These are phyloP conservation scores for Xerus inauris DNA, from an alignment of 2,113 vertebrate genomes.

Conservation along the genomic window DNA sequence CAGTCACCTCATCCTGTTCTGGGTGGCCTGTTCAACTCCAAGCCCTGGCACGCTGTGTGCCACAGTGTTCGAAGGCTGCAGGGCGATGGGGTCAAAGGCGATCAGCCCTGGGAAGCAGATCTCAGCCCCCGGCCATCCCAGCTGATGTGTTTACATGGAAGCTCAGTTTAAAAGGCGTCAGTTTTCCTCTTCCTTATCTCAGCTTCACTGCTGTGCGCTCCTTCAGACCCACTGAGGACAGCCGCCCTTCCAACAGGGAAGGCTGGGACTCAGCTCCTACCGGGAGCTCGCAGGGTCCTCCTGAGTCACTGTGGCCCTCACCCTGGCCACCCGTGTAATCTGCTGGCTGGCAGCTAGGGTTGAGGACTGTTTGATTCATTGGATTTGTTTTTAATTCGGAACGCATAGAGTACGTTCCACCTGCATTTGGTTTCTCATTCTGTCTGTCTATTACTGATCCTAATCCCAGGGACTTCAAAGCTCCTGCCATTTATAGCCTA, in stretches of 20 bases:
- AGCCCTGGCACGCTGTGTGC: constrained; percentile 40
- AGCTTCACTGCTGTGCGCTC: constrained; percentile 35
- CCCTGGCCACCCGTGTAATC: constrained; percentile 74
- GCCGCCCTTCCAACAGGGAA: neutral
- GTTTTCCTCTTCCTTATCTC: constrained; percentile 76
- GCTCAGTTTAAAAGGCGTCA: constrained; percentile 73
- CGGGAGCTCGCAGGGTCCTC: neutral
- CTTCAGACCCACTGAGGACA: neutral
- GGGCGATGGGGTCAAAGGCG: constrained; percentile 70
- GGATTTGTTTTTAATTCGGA: constrained; percentile 87
- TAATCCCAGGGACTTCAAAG: constrained; percentile 89
- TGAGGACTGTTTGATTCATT: constrained; percentile 84
- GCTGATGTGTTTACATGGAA: constrained; percentile 75
- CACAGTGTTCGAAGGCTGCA: constrained; percentile 55
- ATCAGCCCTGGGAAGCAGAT: constrained; percentile 64
- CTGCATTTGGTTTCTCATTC: constrained; percentile 84
- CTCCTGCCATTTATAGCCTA: constrained; percentile 91
- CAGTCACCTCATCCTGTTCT: neutral
- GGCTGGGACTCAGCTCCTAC: neutral
- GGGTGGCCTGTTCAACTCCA: constrained; percentile 58
- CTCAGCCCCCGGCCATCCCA: constrained; percentile 49
- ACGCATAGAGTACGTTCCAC: constrained; percentile 81
- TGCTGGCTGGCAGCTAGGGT: constrained; percentile 67
- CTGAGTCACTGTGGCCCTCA: neutral
- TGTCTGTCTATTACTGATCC: constrained; percentile 85